Conservation (phyloP, 53 echinoderm and acorn worm genomes). For the Holothuria leucospilota region DNA sequence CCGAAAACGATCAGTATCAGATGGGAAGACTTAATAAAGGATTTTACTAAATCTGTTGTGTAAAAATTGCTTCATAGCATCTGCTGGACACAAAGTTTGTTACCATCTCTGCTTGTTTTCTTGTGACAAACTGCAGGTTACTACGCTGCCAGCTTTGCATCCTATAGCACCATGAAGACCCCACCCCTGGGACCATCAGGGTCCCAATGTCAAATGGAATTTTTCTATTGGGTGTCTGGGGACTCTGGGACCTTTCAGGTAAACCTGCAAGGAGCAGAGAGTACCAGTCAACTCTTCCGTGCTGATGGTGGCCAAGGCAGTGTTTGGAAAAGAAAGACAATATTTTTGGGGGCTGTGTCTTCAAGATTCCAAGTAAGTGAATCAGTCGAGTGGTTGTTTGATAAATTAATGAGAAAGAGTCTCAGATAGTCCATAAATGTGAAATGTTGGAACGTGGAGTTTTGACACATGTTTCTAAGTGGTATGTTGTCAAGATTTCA, state of each 20-base stretch:
- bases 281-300: neutral
- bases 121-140: constrained; percentile 7
- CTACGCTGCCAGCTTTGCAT: constrained; percentile 40
- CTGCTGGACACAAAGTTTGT: no score
- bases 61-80: no score
- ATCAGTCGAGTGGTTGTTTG: no score
- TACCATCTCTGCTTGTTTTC: neutral
- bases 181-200: constrained; percentile 60
- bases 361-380: constrained; percentile 16
- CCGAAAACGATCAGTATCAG: no score
- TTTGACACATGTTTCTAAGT: no score
- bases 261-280: neutral
- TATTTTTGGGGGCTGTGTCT: neutral
- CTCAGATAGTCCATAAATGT: no score
- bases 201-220: constrained; percentile 57
- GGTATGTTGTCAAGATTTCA: no score
- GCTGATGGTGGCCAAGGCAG: neutral
- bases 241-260: constrained; percentile 45
- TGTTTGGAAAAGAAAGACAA: neutral
- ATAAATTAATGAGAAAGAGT: no score
- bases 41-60: no score
- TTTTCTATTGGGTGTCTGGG: constrained; percentile 51
- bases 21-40: no score
- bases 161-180: constrained; percentile 59
- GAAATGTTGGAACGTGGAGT: no score